Evolutionary conservation across 2,797 vertebrate species (phyloP).

Genomic region (Phrynocephalus forsythii): DNA sequence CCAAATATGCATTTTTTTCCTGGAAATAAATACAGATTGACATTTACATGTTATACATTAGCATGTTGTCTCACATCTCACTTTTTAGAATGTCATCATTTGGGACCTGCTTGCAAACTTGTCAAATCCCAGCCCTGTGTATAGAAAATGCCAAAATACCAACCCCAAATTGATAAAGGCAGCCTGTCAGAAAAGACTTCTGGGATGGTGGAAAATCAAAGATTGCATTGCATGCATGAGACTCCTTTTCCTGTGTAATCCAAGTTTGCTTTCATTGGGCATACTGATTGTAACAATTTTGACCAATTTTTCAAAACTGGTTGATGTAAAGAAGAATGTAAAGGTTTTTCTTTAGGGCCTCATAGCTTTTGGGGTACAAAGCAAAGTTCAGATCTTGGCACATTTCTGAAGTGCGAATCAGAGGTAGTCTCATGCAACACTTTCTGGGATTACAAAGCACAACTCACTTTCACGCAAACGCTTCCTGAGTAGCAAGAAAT

Average conservation of each 20-base stretch:
- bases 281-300: not conserved
- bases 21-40: conserved; percentile 9
- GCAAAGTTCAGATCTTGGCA: too few species aligned
- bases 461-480: too few species aligned
- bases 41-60: conserved; percentile 16
- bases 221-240: not conserved
- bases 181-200: not conserved
- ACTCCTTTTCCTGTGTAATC: not conserved
- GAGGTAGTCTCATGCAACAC: too few species aligned
- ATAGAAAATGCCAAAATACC: not conserved
- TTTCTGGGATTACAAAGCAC: too few species aligned
- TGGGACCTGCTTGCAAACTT: conserved; percentile 5
- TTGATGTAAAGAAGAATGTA: not conserved
- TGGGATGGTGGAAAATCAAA: not conserved
- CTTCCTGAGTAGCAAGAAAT: too few species aligned
- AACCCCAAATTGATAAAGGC: not conserved
- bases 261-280: not conserved
- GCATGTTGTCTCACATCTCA: conserved; percentile 16
- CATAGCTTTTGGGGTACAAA: not conserved
- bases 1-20: conserved; percentile 4
- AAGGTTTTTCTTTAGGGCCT: not conserved
- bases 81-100: conserved; percentile 20
- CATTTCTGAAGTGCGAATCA: too few species aligned
- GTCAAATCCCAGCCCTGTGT: conserved; percentile 6
- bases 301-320: not conserved